These are phyloP conservation scores for Rhopilema esculentum DNA, from an alignment of 30 jellyfish, hydroid and myxozoan genomes.

Conservation along the genomic window DNA sequence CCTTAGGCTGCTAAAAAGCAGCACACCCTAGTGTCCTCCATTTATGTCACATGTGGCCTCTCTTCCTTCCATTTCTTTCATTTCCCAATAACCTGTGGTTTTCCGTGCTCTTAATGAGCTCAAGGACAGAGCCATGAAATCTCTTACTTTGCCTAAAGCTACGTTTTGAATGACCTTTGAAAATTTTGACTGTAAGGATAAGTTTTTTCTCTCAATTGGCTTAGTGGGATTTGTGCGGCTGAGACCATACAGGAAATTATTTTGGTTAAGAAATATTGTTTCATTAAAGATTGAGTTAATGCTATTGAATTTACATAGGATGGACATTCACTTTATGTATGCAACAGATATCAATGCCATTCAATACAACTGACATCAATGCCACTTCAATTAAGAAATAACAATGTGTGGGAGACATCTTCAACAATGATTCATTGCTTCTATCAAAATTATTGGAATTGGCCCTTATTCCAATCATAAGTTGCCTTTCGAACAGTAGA, in stretches of 20 bases:
- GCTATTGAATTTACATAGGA: background rate
- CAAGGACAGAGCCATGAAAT: background rate
- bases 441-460: background rate
- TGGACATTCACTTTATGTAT: background rate
- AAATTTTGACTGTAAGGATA: too few relatives aligned
- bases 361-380: background rate
- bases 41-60: too few relatives aligned
- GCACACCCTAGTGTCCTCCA: too few relatives aligned
- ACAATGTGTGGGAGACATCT: background rate
- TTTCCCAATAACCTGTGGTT: too few relatives aligned
- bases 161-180: too few relatives aligned
- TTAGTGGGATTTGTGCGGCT: too few relatives aligned
- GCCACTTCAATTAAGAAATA: background rate
- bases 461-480: background rate
- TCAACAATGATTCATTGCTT: background rate
- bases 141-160: too few relatives aligned
- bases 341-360: background rate
- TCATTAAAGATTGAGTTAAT: background rate
- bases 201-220: too few relatives aligned
- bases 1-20: too few relatives aligned
- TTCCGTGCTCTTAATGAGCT: background rate
- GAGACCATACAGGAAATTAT: too few relatives aligned
- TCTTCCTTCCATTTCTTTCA: background rate
- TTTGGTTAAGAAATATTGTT: background rate
- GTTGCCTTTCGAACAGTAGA: background rate